Evolutionary conservation across 2,888 invertebrate species (phyloP).

Genomic region (Fragum whitleyi): DNA sequence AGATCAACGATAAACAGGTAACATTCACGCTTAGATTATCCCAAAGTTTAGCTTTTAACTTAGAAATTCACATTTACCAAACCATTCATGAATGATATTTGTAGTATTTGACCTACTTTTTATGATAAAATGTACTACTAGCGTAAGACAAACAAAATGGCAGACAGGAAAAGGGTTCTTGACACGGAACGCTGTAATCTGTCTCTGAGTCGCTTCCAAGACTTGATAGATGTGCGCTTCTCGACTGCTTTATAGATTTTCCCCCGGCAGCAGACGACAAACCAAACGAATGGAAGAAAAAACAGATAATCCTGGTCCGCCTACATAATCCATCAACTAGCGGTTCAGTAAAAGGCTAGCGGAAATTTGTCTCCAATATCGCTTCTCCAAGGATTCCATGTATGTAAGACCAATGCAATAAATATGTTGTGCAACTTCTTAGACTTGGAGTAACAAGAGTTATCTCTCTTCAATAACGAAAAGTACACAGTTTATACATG

Average conservation of each 20-base stretch:
- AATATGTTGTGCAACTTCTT: too few relatives aligned
- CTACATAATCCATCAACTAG: background rate
- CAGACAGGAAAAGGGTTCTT: background rate
- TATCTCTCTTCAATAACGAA: too few relatives aligned
- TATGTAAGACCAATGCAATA: too few relatives aligned
- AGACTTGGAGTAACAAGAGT: too few relatives aligned
- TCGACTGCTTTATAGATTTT: conserved; percentile 20
- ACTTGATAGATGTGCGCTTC: conserved; percentile 21
- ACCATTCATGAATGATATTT: too few relatives aligned
- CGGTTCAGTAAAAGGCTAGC: background rate
- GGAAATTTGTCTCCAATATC: background rate
- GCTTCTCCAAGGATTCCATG: too few relatives aligned
- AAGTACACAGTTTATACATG: too few relatives aligned
- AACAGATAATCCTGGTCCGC: background rate
- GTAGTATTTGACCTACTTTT: background rate
- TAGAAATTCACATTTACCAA: too few relatives aligned
- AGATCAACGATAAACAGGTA: too few relatives aligned
- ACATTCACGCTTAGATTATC: too few relatives aligned
- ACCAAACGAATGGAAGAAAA: background rate
- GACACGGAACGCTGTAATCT: conserved; percentile 19
- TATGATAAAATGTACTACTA: background rate
- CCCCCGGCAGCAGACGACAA: conserved; percentile 1
- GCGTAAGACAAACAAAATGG: background rate
- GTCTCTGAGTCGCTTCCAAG: conserved; percentile 17
- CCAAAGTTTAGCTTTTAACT: too few relatives aligned